Evolutionary conservation across 2,888 invertebrate genomes (phyloP), one percentile per base, ranked within the genome.

Genomic region (Volucella inflata): DNA sequence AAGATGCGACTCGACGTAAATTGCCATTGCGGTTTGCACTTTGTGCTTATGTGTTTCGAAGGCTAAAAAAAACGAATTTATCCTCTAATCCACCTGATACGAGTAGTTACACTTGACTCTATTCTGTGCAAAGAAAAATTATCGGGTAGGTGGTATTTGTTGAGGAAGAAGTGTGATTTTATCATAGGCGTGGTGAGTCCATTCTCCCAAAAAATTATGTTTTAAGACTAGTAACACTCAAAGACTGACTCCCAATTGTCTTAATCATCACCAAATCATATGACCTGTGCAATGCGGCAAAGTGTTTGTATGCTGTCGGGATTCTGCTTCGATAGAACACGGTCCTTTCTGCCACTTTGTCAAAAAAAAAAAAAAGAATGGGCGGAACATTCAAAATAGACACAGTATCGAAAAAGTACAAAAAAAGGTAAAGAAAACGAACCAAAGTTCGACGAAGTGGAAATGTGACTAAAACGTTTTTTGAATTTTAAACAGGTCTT

Each of bases 401-500:
- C 30, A 65, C 65, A 67, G 42, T 14, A 48, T 38, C 48, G 42
- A 40, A 57, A 48, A 16, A 67, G 50, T 59, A 8, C 36, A 83
- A 67, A 40, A 50, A 76, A 57, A 62, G 42, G 48, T 44, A 51
- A 38, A 40, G 30, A 79, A 74, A 53, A 16, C 1, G 30, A 71
- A 71, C 38, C 62, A 68, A 80, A 64, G 64, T 76, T 85, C 85
- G 81, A 36, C 81, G 51, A 77, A 77, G 85, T 85, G 85, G 81
- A 85, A 85, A 85, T 85, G 85, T 85, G 77, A 81, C 85, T 85
- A 81, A 85, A 85, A 85, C 81, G 85, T 81, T 85, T 81, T 76
- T 57, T 72, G 85, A 85, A 85, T 85, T 72, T 72, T 67, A 85
- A 85, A 72, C 81, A 85, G 85, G 81, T 68, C 44, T 51, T 65